phyloP scores from a whole-genome alignment of 2,888 invertebrate genomes.

The Nomada hirtipes region DNA sequence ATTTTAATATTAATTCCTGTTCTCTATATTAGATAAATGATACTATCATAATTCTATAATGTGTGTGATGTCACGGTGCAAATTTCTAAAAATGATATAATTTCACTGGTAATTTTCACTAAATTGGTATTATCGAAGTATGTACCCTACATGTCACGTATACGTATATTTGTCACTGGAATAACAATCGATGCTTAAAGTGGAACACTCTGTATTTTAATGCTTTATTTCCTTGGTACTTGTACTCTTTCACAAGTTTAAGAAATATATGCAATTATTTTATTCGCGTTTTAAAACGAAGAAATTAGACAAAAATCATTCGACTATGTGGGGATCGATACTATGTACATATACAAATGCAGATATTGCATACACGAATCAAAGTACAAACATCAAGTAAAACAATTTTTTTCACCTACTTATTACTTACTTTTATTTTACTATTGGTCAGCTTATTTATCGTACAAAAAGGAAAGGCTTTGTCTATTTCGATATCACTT shows the following conservation, averaged over 20 bases:
- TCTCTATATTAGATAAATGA: no score
- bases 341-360: no score
- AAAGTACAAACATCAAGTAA: no score
- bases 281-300: not conserved
- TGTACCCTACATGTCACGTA: not conserved
- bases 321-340: not conserved
- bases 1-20: no score
- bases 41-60: no score
- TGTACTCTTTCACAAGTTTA: not conserved
- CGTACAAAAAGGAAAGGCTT: no score
- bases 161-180: not conserved
- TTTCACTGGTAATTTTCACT: not conserved
- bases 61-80: no score
- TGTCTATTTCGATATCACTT: no score
- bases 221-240: slow-evolving; percentile 1
- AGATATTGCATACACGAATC: no score
- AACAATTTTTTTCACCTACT: not conserved
- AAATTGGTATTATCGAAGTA: not conserved
- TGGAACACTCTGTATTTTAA: slow-evolving; percentile 25
- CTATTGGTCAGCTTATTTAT: no score
- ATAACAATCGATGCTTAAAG: slow-evolving; percentile 35
- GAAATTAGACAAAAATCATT: not conserved
- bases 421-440: not conserved
- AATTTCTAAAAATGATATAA: not conserved
- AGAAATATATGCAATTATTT: not conserved